phyloP scores from a whole-genome alignment of 2,888 invertebrate species.

The Ceriagrion tenellum region DNA sequence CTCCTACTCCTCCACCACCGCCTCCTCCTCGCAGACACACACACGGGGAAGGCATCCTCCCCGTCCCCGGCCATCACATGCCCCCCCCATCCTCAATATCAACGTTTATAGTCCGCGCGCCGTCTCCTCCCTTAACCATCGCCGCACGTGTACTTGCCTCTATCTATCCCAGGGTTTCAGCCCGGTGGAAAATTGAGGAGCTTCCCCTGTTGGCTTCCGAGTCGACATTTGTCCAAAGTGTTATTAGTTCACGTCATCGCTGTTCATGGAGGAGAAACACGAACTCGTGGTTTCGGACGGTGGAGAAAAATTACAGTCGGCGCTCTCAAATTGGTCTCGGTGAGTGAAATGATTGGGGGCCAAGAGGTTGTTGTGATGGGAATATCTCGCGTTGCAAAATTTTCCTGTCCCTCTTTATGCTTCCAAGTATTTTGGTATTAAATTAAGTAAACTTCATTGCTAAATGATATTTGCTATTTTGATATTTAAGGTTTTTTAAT shows the following conservation, averaged over 20 bases:
- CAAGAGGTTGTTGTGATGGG: too few species aligned
- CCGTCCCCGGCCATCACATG: neutral
- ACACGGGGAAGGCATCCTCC: neutral
- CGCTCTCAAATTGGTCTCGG: too few species aligned
- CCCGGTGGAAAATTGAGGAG: neutral
- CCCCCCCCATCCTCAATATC: neutral
- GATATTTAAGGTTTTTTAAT: too few species aligned
- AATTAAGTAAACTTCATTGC: too few species aligned
- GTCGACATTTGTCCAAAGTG: neutral
- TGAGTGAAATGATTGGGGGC: too few species aligned
- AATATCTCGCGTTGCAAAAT: too few species aligned
- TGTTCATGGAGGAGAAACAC: neutral
- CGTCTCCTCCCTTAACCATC: neutral
- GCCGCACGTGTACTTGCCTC: neutral
- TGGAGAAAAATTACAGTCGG: neutral
- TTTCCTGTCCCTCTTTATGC: too few species aligned
- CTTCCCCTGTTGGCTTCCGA: neutral
- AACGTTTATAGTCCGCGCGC: neutral
- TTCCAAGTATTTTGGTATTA: too few species aligned
- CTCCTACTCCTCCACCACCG: neutral
- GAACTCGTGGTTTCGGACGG: neutral
- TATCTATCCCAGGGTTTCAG: neutral
- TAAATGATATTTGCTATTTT: too few species aligned
- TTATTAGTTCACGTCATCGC: neutral
- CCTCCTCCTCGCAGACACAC: too few species aligned